Percentiles rank a stretch among this genome's conserved stretches.
Evolutionary conservation across 2,797 vertebrate genomes (phyloP).

Genomic region (Coccyzus lansbergi): DNA sequence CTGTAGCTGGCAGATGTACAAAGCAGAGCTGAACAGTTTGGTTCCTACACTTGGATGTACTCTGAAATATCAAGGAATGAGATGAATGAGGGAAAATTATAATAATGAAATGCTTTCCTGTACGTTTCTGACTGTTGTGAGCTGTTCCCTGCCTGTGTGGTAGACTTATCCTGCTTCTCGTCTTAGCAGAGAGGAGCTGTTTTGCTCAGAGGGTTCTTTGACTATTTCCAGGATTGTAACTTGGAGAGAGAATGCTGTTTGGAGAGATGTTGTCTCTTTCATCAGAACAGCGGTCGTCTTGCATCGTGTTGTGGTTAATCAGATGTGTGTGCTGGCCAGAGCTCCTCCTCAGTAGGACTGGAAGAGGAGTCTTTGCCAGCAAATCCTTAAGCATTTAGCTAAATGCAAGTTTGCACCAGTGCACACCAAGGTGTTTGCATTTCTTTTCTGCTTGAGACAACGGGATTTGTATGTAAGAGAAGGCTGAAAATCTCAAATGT

Average conservation of each 20-base stretch:
- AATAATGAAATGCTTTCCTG: background rate
- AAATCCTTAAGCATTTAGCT: background rate
- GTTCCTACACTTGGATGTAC: background rate
- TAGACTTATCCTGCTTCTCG: background rate
- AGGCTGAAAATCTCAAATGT: background rate
- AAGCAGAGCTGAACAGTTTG: background rate
- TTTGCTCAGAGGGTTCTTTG: background rate
- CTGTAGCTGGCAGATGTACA: slow-evolving; percentile 19
- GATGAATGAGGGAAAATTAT: background rate
- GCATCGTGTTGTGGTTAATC: background rate
- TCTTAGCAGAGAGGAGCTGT: background rate
- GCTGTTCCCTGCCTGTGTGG: background rate
- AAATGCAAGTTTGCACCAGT: background rate
- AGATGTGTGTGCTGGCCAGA: background rate
- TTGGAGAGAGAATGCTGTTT: background rate
- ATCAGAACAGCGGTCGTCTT: background rate
- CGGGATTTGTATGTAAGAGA: background rate
- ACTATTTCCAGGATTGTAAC: background rate
- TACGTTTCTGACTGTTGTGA: background rate
- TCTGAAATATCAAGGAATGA: background rate
- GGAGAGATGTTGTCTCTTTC: background rate
- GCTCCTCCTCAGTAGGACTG: background rate
- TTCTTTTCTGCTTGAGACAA: background rate
- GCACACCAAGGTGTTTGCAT: background rate
- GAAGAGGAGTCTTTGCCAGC: background rate